Base-by-base conservation (phyloP, 2,113 vertebrate species). In the Ptychochromis oligacanthus region DNA sequence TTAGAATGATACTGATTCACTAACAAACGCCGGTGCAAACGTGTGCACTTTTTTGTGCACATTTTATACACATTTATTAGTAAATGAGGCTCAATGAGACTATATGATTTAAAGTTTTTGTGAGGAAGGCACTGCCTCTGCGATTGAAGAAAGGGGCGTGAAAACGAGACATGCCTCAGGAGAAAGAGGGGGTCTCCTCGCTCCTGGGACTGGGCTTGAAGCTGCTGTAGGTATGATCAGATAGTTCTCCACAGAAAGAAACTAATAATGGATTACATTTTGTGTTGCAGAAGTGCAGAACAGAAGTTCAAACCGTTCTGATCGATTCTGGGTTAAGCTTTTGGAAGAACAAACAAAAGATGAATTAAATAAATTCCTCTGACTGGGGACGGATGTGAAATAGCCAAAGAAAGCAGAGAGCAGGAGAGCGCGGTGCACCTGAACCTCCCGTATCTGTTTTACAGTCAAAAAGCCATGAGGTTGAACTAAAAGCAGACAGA, bases 401-500 rank as follows among this genome's bases (percentile, higher is more conserved):
- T 59, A 4, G 28, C 4, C 3, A 31, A 31, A 31, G 28, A 31
- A 31, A 31, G 2, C 28, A 31, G 28, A 18, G 49, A 40, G 40
- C 38, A 11, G 38, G 38, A 10, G 38, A 40, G 38, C 38, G 13
- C 17, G 20, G 54, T 2, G 54, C 54, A n/a, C 20, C 54, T 22
- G 2, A 80, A 13, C 26, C 17, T 46, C 13, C 12, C 46, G 17
- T 70, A 5, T 81, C 22, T 76, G 24, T 58, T 58, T 49, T 31
- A 18, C 56, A 58, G 43, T 65, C 67, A 72, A 49, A 76, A 70
- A 31, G 24, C 58, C 56, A 14, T 20, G 5, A 57, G 70, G 65
- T 28, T 78, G 38, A 77, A 75, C 64, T 55, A 31, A 80, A 75
- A 59, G 36, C 85, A 77, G 76, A 82, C 74, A 82, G 57, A 62